These are phyloP conservation scores for Drosophila nigricruria DNA, from an alignment of 2,888 invertebrate species.

Conservation along the genomic window DNA sequence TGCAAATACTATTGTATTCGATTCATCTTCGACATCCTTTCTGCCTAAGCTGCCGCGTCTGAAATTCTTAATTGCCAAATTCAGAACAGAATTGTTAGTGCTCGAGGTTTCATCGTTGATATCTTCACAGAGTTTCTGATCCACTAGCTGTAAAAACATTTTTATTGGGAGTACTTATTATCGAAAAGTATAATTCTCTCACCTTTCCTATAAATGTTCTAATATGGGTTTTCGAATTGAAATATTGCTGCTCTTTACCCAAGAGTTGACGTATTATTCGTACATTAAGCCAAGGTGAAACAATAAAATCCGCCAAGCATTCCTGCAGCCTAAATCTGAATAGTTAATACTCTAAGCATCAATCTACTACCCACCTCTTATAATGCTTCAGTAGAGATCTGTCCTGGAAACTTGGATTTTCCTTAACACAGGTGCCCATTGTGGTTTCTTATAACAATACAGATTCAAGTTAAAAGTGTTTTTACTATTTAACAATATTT, in stretches of 20 bases:
- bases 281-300: conserved; percentile 11
- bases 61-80: not conserved
- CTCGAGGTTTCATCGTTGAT: not conserved
- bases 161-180: too few species aligned
- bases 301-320: not conserved
- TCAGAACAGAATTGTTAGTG: conserved; percentile 5
- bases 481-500: not conserved
- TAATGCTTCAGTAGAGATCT: conserved; percentile 10
- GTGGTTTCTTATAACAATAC: conserved; percentile 36
- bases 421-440: conserved; percentile 35
- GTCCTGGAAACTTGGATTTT: conserved; percentile 25
- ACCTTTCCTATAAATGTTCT: conserved; percentile 10
- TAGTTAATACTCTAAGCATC: not conserved
- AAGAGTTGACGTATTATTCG: conserved; percentile 10
- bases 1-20: conserved; percentile 6
- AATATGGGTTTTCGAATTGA: not conserved
- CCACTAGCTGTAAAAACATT: not conserved
- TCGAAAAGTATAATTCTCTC: not conserved
- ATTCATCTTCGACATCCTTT: conserved; percentile 12
- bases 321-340: conserved; percentile 3
- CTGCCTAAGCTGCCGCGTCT: not conserved
- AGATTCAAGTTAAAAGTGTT: not conserved
- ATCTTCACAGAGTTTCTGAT: not conserved
- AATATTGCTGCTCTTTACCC: conserved; percentile 18
- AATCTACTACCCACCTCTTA: not conserved